These are phyloP conservation scores for Tiliqua scincoides DNA, from an alignment of 2,113 vertebrate species.

Conservation along the genomic window DNA sequence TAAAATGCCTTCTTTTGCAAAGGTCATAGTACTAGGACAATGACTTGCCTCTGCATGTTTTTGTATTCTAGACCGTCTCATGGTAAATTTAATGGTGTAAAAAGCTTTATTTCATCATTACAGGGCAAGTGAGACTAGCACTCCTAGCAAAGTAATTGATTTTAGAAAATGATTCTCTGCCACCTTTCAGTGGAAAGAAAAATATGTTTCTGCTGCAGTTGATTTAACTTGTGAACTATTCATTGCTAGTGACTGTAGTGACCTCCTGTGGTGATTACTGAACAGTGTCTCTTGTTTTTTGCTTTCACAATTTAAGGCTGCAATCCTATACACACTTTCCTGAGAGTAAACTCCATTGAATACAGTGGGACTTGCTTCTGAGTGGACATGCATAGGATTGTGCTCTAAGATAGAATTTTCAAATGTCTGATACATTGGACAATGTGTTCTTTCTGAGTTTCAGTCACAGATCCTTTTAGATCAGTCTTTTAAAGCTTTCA, in stretches of 20 bases:
- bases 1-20: slow-evolving; percentile 41
- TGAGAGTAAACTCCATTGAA: too few species aligned
- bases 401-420: too few species aligned
- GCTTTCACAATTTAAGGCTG: too few species aligned
- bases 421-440: neutral
- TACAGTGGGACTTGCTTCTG: too few species aligned
- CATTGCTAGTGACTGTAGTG: slow-evolving; percentile 64
- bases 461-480: too few species aligned
- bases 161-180: slow-evolving; percentile 28
- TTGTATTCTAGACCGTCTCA: slow-evolving; percentile 5
- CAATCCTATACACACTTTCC: too few species aligned
- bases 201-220: fast-evolving
- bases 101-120: neutral
- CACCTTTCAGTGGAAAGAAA: slow-evolving; percentile 7
- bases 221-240: neutral
- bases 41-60: neutral
- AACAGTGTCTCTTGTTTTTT: neutral
- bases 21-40: slow-evolving; percentile 14
- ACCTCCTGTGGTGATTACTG: slow-evolving; percentile 66
- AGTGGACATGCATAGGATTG: too few species aligned
- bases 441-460: too few species aligned
- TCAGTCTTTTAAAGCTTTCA: neutral
- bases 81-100: slow-evolving; percentile 2
- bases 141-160: slow-evolving; percentile 18
- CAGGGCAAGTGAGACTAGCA: neutral